Conservation (phyloP, 2,888 invertebrate species). For the Alloscopus bannaensis region DNA sequence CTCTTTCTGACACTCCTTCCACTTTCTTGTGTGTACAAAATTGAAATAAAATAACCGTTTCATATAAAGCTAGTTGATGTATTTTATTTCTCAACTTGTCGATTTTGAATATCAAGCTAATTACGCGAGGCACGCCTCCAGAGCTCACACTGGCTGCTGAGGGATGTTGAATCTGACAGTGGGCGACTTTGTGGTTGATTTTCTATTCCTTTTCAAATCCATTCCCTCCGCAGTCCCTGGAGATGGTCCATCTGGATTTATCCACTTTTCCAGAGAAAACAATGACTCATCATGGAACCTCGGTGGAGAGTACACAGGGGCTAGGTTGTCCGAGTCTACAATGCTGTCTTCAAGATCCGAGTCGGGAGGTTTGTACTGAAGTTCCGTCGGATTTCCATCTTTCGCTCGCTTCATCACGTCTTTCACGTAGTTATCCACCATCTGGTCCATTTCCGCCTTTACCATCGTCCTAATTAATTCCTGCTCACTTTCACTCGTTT, state of each 20-base stretch:
- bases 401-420: slow-evolving; percentile 14
- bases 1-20: background rate
- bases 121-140: background rate
- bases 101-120: background rate
- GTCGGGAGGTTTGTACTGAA: background rate
- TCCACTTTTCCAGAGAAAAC: slow-evolving; percentile 43
- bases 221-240: slow-evolving; percentile 3
- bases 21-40: background rate
- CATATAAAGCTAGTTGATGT: background rate
- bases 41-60: background rate
- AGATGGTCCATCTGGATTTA: slow-evolving; percentile 32
- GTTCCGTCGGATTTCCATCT: background rate
- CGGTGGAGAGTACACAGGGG: slow-evolving; percentile 32
- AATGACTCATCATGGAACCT: slow-evolving; percentile 26
- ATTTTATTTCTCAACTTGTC: background rate
- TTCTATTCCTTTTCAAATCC: background rate
- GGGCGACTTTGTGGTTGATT: slow-evolving; percentile 14
- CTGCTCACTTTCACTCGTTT: slow-evolving; percentile 38
- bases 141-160: background rate
- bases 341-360: background rate
- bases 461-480: slow-evolving; percentile 58
- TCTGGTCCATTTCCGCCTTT: slow-evolving; percentile 48
- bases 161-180: slow-evolving; percentile 39
- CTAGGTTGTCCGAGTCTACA: slow-evolving; percentile 23
- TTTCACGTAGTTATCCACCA: slow-evolving; percentile 40